Conservation (phyloP, 2,797 vertebrate species). For the Pachyuromys duprasi region DNA sequence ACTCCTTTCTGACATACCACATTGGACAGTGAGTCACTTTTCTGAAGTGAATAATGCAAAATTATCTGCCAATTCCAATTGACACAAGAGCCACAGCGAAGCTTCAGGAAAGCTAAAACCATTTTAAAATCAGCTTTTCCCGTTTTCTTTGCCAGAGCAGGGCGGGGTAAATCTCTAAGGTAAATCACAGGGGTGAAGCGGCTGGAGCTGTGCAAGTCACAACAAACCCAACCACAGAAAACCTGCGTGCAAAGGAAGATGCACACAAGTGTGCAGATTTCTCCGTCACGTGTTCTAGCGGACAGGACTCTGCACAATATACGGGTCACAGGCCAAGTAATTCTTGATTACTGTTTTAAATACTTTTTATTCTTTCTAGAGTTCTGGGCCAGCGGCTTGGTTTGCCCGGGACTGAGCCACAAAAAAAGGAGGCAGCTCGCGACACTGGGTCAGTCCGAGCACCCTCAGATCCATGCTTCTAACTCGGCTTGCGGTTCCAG, state of each 20-base stretch:
- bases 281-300: background rate
- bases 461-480: background rate
- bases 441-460: background rate
- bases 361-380: background rate
- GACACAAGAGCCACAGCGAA: background rate
- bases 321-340: background rate
- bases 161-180: background rate
- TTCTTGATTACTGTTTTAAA: background rate
- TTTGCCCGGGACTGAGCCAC: background rate
- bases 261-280: background rate
- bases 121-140: background rate
- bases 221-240: background rate
- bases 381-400: background rate
- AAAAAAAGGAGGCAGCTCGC: background rate
- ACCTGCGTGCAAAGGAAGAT: background rate
- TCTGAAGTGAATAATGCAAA: background rate
- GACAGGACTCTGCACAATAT: background rate
- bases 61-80: background rate
- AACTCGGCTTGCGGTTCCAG: background rate
- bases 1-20: background rate
- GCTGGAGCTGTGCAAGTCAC: background rate
- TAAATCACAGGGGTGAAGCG: background rate
- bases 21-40: background rate
- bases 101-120: background rate
- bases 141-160: background rate